These are phyloP conservation scores for Pterophyllum scalare DNA, from an alignment of 2,113 vertebrate species.

Conservation along the genomic window DNA sequence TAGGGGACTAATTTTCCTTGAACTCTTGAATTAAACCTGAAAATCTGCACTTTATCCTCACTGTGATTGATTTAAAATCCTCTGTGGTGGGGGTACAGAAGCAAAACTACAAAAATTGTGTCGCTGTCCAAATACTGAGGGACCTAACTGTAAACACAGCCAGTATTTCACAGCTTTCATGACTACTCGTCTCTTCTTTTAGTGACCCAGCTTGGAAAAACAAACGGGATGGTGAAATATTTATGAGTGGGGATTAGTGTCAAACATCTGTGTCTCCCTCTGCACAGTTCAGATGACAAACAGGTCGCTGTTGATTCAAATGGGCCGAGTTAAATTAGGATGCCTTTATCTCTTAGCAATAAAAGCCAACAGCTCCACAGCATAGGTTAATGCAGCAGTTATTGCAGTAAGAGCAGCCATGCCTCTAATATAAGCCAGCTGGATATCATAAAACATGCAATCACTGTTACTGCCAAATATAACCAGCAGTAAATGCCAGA, in stretches of 20 bases:
- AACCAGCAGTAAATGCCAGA: background rate
- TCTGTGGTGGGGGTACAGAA: background rate
- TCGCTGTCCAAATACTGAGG: background rate
- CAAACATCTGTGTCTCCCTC: slow-evolving; percentile 18
- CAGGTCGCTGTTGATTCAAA: slow-evolving; percentile 26
- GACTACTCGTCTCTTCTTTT: slow-evolving; percentile 7
- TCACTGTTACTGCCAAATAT: background rate
- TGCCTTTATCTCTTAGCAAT: slow-evolving; percentile 42
- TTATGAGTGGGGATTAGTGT: slow-evolving; percentile 39
- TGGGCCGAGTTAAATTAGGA: slow-evolving; percentile 1
- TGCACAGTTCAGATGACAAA: slow-evolving; percentile 31
- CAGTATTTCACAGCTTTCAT: background rate
- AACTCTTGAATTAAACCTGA: background rate
- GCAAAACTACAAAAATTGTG: background rate
- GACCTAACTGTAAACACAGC: background rate
- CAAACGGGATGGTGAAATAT: slow-evolving; percentile 17
- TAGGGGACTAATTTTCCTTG: too few relatives aligned
- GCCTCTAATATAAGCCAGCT: background rate
- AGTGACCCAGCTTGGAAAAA: background rate
- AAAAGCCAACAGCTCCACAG: slow-evolving; percentile 8
- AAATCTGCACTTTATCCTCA: fast-evolving
- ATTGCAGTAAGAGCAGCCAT: background rate
- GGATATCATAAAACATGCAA: background rate
- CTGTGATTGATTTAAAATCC: background rate
- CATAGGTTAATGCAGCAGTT: background rate